Percentiles rank a stretch among this genome's conserved stretches.
These are phyloP conservation scores for Gobiocypris rarus DNA, from an alignment of 2,113 vertebrate genomes.

Conservation along the genomic window DNA sequence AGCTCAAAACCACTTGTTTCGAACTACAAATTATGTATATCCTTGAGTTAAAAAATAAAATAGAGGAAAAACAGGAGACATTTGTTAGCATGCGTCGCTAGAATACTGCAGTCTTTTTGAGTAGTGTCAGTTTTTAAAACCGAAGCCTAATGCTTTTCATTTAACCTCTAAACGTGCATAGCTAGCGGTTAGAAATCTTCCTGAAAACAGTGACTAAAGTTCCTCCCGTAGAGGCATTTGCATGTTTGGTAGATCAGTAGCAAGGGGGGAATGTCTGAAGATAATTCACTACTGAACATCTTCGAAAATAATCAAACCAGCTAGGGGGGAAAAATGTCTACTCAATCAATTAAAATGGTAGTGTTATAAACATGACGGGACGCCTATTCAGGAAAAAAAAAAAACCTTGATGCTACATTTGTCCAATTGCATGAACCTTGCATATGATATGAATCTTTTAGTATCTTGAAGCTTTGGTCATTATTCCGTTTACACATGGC, in stretches of 20 bases:
- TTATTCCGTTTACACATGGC: constrained; percentile 57
- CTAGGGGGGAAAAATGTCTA: background rate
- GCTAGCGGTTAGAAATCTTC: constrained; percentile 69
- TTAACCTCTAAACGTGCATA: constrained; percentile 76
- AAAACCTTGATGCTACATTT: constrained; percentile 63
- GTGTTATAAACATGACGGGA: constrained; percentile 29
- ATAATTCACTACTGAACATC: constrained; percentile 42
- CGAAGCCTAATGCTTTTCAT: constrained; percentile 62
- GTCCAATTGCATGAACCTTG: constrained; percentile 73
- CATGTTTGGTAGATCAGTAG: constrained; percentile 51
- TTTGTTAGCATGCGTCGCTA: constrained; percentile 10
- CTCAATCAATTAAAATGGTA: constrained; percentile 2
- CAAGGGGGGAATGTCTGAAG: constrained; percentile 51
- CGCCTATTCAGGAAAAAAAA: constrained; percentile 14
- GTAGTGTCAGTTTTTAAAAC: background rate
- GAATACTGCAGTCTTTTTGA: background rate
- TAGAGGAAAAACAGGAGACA: background rate
- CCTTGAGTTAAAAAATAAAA: constrained; percentile 41
- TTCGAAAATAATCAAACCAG: constrained; percentile 17
- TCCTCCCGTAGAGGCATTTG: constrained; percentile 58
- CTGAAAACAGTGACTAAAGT: constrained; percentile 68
- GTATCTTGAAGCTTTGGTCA: constrained; percentile 78
- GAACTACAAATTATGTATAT: constrained; percentile 52
- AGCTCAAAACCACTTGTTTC: constrained; percentile 49
- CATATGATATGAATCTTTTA: constrained; percentile 67